Evolutionary conservation across 2,113 vertebrate genomes (phyloP).

Genomic region (Sminthopsis crassicaudata): DNA sequence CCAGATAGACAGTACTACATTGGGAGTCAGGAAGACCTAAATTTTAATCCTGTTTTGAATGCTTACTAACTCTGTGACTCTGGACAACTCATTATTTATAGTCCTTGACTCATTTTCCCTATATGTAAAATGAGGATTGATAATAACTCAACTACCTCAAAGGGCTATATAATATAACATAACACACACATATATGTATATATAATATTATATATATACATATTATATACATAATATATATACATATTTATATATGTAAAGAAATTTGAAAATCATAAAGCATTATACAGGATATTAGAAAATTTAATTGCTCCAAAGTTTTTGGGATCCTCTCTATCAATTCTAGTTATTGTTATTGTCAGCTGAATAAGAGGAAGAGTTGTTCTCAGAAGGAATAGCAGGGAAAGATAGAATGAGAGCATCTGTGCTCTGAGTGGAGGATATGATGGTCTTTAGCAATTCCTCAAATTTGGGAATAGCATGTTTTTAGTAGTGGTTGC

Average conservation of each 20-base stretch:
- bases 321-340: neutral
- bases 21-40: neutral
- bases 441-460: neutral
- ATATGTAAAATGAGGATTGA: neutral
- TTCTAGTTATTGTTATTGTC: neutral
- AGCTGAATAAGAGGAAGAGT: neutral
- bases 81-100: neutral
- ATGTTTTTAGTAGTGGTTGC: neutral
- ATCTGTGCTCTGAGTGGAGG: neutral
- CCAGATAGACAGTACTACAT: neutral
- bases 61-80: neutral
- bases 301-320: neutral
- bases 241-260: neutral
- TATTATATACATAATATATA: too few relatives aligned
- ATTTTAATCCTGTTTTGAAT: neutral
- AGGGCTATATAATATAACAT: neutral
- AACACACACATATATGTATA: neutral
- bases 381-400: neutral
- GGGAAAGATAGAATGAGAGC: neutral
- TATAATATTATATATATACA: too few relatives aligned
- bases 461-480: neutral
- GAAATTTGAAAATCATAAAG: neutral
- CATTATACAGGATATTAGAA: neutral
- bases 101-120: neutral
- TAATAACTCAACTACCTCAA: neutral